Percentiles rank a stretch among this genome's conserved stretches.
phyloP scores from a whole-genome alignment of 1,140 invertebrate species.

The Eubasilissa regina region DNA sequence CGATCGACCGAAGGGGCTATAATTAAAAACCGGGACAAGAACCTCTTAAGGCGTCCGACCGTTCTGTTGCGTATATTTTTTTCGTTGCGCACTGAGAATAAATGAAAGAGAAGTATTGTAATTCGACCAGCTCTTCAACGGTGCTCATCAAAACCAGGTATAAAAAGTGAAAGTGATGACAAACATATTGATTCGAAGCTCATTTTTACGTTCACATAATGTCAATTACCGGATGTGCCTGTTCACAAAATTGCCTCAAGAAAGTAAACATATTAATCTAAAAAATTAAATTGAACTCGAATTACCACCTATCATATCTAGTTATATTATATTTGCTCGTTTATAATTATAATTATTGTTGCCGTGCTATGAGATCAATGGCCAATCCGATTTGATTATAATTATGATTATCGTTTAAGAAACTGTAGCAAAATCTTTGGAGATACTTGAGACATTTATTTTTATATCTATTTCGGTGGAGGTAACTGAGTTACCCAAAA shows the following conservation, averaged over 20 bases:
- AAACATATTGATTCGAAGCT: constrained; percentile 31
- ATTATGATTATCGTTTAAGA: too few species aligned
- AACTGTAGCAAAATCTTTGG: too few species aligned
- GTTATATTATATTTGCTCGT: too few species aligned
- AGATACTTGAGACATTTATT: too few species aligned
- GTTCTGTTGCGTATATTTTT: background rate
- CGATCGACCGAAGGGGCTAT: background rate
- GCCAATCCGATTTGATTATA: too few species aligned
- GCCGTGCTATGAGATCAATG: too few species aligned
- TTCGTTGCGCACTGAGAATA: background rate
- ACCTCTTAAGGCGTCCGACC: background rate
- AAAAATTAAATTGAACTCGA: too few species aligned
- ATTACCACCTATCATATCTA: too few species aligned
- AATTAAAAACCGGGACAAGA: background rate
- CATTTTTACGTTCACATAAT: constrained; percentile 1
- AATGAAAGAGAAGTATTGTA: background rate
- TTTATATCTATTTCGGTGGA: too few species aligned
- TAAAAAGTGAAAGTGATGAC: constrained; percentile 34
- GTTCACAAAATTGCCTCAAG: background rate
- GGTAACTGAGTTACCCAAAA: too few species aligned
- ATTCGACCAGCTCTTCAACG: background rate
- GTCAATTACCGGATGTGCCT: constrained; percentile 12
- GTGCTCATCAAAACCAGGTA: constrained; percentile 11
- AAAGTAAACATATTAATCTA: background rate
- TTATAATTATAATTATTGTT: too few species aligned